Percentiles rank a stretch among this genome's conserved stretches.
phyloP scores from a whole-genome alignment of 2,888 invertebrate species.

The Dioctria linearis region DNA sequence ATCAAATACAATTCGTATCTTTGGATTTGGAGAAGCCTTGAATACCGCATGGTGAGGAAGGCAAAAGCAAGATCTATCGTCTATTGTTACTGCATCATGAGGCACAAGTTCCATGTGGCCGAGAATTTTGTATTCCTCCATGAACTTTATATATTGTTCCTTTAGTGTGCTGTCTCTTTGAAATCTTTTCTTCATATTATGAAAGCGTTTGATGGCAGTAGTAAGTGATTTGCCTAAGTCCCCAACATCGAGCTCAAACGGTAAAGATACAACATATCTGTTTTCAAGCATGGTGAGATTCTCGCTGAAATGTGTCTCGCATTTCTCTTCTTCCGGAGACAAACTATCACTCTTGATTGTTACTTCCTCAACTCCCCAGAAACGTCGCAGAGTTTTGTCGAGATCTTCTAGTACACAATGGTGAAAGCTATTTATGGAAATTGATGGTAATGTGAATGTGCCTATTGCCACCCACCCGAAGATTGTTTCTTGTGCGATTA shows the following conservation, averaged over 20 bases:
- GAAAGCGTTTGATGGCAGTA: not conserved
- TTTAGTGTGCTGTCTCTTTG: not conserved
- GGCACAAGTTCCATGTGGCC: conserved; percentile 58
- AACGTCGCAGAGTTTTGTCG: not conserved
- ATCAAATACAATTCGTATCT: conserved; percentile 41
- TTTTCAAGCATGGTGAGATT: no score
- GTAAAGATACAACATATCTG: no score
- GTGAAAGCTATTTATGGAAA: no score
- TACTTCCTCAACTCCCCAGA: not conserved
- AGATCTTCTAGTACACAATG: no score
- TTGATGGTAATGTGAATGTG: no score
- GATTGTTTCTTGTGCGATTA: not conserved
- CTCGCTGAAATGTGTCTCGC: no score
- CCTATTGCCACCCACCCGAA: no score
- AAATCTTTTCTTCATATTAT: not conserved
- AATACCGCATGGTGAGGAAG: no score
- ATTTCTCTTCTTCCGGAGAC: not conserved
- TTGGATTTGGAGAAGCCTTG: not conserved
- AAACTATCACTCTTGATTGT: not conserved
- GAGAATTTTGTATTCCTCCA: conserved; percentile 59
- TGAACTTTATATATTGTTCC: conserved; percentile 56
- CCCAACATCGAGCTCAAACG: no score
- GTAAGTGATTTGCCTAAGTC: no score
- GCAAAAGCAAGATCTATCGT: no score
- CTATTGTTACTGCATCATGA: no score